phyloP scores from a whole-genome alignment of 2,888 invertebrate genomes.

The Ophion costatus region DNA sequence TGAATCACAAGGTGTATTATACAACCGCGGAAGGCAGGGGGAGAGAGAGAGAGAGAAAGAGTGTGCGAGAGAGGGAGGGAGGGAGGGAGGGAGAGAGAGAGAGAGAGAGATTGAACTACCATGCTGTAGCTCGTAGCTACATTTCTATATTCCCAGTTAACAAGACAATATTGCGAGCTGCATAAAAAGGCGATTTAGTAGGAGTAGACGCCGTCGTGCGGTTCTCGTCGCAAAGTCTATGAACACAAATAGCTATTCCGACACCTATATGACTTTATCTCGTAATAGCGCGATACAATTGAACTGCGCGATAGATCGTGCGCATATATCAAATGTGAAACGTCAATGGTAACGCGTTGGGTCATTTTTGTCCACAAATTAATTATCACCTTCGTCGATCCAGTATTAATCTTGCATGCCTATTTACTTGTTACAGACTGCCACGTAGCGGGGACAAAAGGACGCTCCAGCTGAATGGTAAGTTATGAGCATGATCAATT shows the following conservation, averaged over 20 bases:
- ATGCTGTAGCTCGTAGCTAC: constrained; percentile 30
- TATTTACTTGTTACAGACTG: constrained; percentile 58
- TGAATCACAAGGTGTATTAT: constrained; percentile 62
- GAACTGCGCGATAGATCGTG: not conserved
- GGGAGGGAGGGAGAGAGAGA: not conserved
- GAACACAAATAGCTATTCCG: constrained; percentile 8
- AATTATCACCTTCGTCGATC: constrained; percentile 1
- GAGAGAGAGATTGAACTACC: not conserved
- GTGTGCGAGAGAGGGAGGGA: not conserved
- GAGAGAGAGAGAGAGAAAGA: not conserved
- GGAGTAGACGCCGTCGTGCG: constrained; percentile 20
- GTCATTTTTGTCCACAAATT: constrained; percentile 16
- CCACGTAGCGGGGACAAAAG: constrained; percentile 39
- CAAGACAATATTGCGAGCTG: constrained; percentile 66
- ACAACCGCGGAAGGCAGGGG: constrained; percentile 16
- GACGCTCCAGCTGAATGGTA: constrained; percentile 49
- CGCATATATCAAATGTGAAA: constrained; percentile 20
- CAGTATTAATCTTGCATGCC: constrained; percentile 30
- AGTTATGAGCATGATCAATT: constrained; percentile 32
- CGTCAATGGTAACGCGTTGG: not conserved
- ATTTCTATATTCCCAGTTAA: constrained; percentile 55
- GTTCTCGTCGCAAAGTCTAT: constrained; percentile 18
- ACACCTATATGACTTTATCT: constrained; percentile 6
- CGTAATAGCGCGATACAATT: constrained; percentile 19
- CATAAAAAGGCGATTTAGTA: constrained; percentile 64